A percentile compares a stretch with the other conserved stretches of the same genome.
phyloP scores from a whole-genome alignment of 2,888 invertebrate genomes.

The Heliconius cydno region DNA sequence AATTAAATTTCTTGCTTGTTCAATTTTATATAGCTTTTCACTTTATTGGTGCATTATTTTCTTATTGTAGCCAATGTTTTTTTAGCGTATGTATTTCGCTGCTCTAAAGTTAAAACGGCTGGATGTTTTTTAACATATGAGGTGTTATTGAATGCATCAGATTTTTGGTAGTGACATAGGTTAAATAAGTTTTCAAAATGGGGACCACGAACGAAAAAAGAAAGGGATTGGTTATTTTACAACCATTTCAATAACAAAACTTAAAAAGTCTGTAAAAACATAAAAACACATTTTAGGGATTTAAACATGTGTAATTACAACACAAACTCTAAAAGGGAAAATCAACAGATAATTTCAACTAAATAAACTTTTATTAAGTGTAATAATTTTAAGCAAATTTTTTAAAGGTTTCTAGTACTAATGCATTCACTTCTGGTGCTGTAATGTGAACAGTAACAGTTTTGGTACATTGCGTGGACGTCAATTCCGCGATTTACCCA shows the following conservation, averaged over 20 bases:
- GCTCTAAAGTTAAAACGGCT: not conserved
- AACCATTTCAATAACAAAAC: too few species aligned
- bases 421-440: not conserved
- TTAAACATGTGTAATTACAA: too few species aligned
- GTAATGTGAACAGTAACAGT: not conserved
- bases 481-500: not conserved
- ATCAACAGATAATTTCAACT: not conserved
- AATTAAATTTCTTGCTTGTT: not conserved
- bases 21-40: not conserved
- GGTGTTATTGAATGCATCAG: not conserved
- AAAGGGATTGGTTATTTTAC: too few species aligned
- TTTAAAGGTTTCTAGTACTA: not conserved
- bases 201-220: too few species aligned
- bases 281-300: too few species aligned
- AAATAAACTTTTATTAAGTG: not conserved
- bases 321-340: not conserved
- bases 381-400: not conserved
- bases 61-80: not conserved
- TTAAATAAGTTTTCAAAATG: too few species aligned
- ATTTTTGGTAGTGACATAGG: not conserved
- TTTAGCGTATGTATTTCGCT: not conserved
- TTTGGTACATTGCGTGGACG: not conserved
- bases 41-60: not conserved
- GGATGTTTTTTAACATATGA: not conserved
- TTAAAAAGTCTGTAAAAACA: too few species aligned